Evolutionary conservation across 1,140 invertebrate species (phyloP), one percentile per base, ranked within the genome.

Genomic region (Diorhabda elongata): DNA sequence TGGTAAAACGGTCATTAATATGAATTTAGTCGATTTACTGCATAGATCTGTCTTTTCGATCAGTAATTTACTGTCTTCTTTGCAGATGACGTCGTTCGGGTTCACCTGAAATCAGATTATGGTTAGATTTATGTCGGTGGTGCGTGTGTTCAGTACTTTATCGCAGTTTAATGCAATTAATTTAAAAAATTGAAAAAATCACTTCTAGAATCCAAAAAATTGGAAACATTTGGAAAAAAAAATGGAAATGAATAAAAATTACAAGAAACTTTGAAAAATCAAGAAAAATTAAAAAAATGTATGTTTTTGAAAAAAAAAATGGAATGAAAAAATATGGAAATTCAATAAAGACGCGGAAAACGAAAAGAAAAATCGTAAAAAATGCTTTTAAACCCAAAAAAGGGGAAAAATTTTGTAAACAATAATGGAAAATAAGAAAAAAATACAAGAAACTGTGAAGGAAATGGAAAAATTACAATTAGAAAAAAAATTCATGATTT

Each of bases 81-180:
- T 41, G 45, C 76, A 77, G 6, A 58, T 59, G 41, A 77, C 71
- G 4, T 73, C 61, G 2, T 64, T 69, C 41, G 47, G n/a, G 26
- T 73, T 73, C 41, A 73, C 71, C 77, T 79, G 64, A 65, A 75
- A 76, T 57, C 8, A 44, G 44, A 69, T 58, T 61, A 45, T 42
- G 5, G 42, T 45, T 8, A 61, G 11, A 45, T 5, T 45, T 47
- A 6, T 6, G 26, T 60, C 5, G 58, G 26, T 60, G 52, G 6
- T 7, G n/a, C n/a, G 52, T 56, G 6, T 56, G 52, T 7, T 6
- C 52, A 56, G n/a, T 6, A 56, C n/a, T 7, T 56, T n/a, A 56
- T 6, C n/a, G 6, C 6, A 56, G 6, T n/a, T 56, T n/a, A 56
- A 7, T 7, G 52, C 2, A 56, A 56, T 7, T 56, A n/a, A 56